These are phyloP conservation scores for Gymnocephalus cernua DNA, from an alignment of 2,113 vertebrate genomes.

Conservation along the genomic window DNA sequence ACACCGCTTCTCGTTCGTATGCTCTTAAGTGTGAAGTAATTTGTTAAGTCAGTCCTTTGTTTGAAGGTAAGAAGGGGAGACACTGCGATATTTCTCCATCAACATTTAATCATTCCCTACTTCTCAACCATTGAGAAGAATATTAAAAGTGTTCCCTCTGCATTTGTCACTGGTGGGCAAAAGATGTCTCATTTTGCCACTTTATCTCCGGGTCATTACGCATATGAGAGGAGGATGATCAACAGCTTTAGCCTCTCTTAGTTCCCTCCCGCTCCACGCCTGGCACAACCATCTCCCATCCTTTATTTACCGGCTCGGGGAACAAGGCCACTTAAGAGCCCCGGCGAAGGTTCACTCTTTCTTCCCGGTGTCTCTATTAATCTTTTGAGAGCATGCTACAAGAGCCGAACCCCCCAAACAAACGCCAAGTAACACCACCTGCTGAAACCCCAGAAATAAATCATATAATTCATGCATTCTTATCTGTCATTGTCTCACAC, in stretches of 20 bases:
- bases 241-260: constrained; percentile 82
- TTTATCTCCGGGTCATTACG: constrained; percentile 91
- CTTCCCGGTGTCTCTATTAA: constrained; percentile 75
- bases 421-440: constrained; percentile 72
- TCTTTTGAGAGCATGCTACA: constrained; percentile 73
- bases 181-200: constrained; percentile 85
- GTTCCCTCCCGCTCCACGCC: constrained; percentile 75
- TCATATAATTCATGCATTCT: constrained; percentile 72
- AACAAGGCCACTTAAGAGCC: constrained; percentile 85
- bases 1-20: constrained; percentile 23
- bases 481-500: constrained; percentile 69
- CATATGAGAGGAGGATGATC: constrained; percentile 83
- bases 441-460: constrained; percentile 73
- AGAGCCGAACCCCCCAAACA: constrained; percentile 58
- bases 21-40: constrained; percentile 76
- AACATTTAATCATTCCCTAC: constrained; percentile 88
- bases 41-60: constrained; percentile 49
- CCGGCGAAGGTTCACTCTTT: constrained; percentile 65
- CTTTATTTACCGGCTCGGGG: constrained; percentile 87
- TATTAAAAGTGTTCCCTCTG: constrained; percentile 82
- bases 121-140: constrained; percentile 78
- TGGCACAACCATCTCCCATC: constrained; percentile 86
- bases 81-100: constrained; percentile 79
- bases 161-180: constrained; percentile 84
- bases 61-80: constrained; percentile 47